Conservation (phyloP, 2,113 vertebrate genomes). For the Cololabis saira region DNA sequence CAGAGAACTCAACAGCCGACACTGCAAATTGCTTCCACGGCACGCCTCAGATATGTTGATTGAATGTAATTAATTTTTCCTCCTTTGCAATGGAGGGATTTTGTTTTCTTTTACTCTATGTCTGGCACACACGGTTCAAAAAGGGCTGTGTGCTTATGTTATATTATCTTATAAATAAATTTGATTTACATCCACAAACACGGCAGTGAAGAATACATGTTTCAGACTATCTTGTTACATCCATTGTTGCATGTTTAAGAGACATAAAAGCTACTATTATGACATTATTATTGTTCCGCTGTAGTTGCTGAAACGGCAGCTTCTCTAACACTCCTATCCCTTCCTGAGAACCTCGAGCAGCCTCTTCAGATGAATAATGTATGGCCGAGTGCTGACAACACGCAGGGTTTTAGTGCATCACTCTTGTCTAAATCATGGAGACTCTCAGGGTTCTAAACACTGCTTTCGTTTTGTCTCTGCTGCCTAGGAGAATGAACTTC, state of each 20-base stretch:
- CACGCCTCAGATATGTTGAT: conserved; percentile 65
- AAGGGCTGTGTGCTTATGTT: background rate
- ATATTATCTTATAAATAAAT: conserved; percentile 11
- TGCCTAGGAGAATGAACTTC: conserved; percentile 86
- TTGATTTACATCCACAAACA: conserved; percentile 10
- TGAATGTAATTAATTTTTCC: conserved; percentile 75
- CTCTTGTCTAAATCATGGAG: conserved; percentile 35
- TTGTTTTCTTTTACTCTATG: conserved; percentile 37
- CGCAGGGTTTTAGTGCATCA: conserved; percentile 35
- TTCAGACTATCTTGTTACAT: conserved; percentile 12
- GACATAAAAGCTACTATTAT: background rate
- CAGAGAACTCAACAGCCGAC: conserved; percentile 51
- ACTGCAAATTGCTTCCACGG: conserved; percentile 57
- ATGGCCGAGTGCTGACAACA: conserved; percentile 59
- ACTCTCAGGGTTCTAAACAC: conserved; percentile 38
- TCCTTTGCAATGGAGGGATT: conserved; percentile 51
- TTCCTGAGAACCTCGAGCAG: conserved; percentile 42
- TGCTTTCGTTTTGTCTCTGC: conserved; percentile 44
- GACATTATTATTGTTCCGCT: conserved; percentile 16
- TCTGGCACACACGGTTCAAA: conserved; percentile 23
- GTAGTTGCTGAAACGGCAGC: conserved; percentile 27
- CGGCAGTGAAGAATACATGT: background rate
- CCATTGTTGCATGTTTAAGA: conserved; percentile 5
- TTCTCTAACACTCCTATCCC: conserved; percentile 41
- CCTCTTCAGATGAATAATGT: conserved; percentile 70